These are phyloP conservation scores for Takifugu bimaculatus DNA, from an alignment of 2,113 vertebrate genomes.

Conservation along the genomic window DNA sequence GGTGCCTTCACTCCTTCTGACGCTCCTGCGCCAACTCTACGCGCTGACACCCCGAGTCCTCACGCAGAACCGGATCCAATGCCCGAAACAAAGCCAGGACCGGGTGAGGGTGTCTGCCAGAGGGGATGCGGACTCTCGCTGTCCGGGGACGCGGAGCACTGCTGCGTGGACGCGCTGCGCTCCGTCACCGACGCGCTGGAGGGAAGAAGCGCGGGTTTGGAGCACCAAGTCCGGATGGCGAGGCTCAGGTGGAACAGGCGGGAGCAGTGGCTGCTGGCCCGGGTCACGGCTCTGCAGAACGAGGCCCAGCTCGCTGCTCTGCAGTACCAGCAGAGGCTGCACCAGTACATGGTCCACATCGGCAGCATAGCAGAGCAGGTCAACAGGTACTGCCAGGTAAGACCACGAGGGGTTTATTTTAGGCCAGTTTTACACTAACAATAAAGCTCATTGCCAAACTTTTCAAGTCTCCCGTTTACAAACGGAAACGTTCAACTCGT, in stretches of 20 bases:
- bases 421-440: background rate
- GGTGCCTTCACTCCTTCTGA: constrained; percentile 26
- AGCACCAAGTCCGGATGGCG: constrained; percentile 56
- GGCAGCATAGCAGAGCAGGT: constrained; percentile 67
- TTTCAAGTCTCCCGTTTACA: too few species aligned
- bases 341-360: constrained; percentile 72
- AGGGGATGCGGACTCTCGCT: constrained; percentile 53
- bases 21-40: constrained; percentile 21
- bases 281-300: constrained; percentile 73
- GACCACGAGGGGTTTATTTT: constrained; percentile 5
- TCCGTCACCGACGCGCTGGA: constrained; percentile 40
- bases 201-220: constrained; percentile 40
- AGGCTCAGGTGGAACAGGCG: constrained; percentile 67
- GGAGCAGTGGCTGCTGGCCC: constrained; percentile 71
- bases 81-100: constrained; percentile 12
- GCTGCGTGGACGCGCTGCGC: constrained; percentile 61
- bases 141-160: constrained; percentile 29
- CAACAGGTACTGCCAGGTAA: constrained; percentile 70
- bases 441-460: too few species aligned
- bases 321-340: constrained; percentile 69
- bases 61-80: constrained; percentile 13
- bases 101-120: constrained; percentile 37
- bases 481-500: too few species aligned
- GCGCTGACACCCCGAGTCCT: constrained; percentile 45
- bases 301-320: constrained; percentile 77